Evolutionary conservation across 30 jellyfish, hydroid and myxozoan genomes (phyloP).

Genomic region (Cassiopea xamachana): DNA sequence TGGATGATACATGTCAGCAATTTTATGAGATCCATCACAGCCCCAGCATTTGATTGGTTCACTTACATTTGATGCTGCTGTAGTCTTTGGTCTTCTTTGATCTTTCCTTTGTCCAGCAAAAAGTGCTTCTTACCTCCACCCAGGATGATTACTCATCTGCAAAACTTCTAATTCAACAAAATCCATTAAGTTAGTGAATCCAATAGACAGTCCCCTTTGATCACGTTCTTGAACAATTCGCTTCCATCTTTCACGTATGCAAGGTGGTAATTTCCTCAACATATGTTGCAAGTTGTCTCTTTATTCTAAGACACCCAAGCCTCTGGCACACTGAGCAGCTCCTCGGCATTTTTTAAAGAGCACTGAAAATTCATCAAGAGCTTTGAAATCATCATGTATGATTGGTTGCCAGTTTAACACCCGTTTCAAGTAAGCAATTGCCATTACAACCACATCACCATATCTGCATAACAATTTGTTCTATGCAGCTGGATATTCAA

Average conservation of each 20-base stretch:
- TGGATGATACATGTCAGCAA: slow-evolving; percentile 9
- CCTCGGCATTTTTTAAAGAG: slow-evolving; percentile 44
- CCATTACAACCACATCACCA: slow-evolving; percentile 45
- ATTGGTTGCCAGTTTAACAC: slow-evolving; percentile 53
- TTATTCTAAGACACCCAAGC: slow-evolving; percentile 11
- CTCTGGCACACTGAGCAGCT: slow-evolving; percentile 35
- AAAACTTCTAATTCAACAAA: slow-evolving; percentile 30
- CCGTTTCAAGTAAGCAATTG: slow-evolving; percentile 16
- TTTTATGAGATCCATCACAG: slow-evolving; percentile 40
- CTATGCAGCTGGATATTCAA: slow-evolving; percentile 8
- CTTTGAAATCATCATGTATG: slow-evolving; percentile 40
- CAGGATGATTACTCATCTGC: slow-evolving; percentile 45
- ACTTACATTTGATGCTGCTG: slow-evolving; percentile 56
- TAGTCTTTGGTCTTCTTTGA: slow-evolving; percentile 16
- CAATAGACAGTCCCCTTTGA: slow-evolving; percentile 15
- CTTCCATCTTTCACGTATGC: slow-evolving; percentile 37
- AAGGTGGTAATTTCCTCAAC: slow-evolving; percentile 39
- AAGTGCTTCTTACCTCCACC: slow-evolving; percentile 55
- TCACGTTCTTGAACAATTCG: slow-evolving; percentile 12
- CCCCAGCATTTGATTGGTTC: slow-evolving; percentile 44
- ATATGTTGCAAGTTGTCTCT: slow-evolving; percentile 35
- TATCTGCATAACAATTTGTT: slow-evolving; percentile 36
- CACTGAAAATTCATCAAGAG: slow-evolving; percentile 44
- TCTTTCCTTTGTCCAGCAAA: slow-evolving; percentile 33
- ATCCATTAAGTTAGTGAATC: slow-evolving; percentile 44